Conservation (phyloP, 2,113 vertebrate genomes). For the Alethe castanea region DNA sequence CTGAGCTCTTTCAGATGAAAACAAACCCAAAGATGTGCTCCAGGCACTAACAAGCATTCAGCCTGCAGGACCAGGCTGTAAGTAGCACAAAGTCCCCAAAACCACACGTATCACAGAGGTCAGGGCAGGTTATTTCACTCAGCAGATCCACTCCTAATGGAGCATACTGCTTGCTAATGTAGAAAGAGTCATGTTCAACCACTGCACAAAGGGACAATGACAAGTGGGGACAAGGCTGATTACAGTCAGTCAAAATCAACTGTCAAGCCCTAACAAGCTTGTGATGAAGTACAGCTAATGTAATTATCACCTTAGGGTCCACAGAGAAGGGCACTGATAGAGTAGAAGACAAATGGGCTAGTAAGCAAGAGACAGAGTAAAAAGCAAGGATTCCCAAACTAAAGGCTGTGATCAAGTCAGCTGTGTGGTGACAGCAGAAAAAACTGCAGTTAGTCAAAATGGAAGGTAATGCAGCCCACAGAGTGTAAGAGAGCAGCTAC, state of each 20-base stretch:
- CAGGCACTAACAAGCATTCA: not conserved
- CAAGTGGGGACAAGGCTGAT: conserved; percentile 49
- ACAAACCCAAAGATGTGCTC: not conserved
- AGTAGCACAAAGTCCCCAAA: not conserved
- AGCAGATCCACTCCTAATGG: not conserved
- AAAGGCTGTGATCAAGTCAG: not conserved
- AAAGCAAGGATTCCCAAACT: conserved; percentile 25
- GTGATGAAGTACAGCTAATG: conserved; percentile 57
- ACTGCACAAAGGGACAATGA: conserved; percentile 48
- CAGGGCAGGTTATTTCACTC: not conserved
- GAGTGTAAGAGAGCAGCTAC: not conserved
- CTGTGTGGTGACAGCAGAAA: not conserved
- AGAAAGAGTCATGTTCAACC: conserved; percentile 10
- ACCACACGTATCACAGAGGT: not conserved
- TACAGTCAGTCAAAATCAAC: conserved; percentile 57
- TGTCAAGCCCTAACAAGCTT: conserved; percentile 56
- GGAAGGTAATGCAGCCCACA: not conserved
- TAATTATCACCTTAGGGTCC: conserved; percentile 56
- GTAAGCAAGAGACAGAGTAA: conserved; percentile 20
- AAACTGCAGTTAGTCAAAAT: not conserved
- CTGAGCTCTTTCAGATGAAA: not conserved
- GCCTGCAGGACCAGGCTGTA: not conserved
- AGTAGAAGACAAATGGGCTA: conserved; percentile 39
- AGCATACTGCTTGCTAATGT: not conserved
- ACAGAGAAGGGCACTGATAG: conserved; percentile 18